Percentiles rank a stretch among this genome's conserved stretches.
Conservation (phyloP, 1,140 invertebrate genomes). For the Antheraea pernyi region DNA sequence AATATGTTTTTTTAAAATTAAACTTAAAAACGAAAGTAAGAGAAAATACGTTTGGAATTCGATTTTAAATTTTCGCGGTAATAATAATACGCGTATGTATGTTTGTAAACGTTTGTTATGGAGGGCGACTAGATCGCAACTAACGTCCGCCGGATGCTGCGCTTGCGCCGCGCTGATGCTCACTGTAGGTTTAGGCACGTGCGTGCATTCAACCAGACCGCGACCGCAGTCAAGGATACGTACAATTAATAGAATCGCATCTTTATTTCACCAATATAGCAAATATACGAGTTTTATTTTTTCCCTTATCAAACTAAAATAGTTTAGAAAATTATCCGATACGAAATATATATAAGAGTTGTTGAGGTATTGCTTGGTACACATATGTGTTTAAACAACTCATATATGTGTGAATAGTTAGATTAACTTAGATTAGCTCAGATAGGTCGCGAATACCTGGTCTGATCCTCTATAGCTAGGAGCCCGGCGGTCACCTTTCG, state of each 20-base stretch:
- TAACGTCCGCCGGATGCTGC: conserved; percentile 9
- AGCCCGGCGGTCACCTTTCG: too few relatives aligned
- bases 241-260: not conserved
- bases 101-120: conserved; percentile 18
- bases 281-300: not conserved
- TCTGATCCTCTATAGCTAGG: too few relatives aligned
- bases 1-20: too few relatives aligned
- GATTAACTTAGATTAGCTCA: too few relatives aligned
- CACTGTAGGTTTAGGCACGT: not conserved
- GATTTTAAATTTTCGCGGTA: not conserved
- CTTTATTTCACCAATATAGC: not conserved
- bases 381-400: too few relatives aligned
- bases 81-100: not conserved
- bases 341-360: too few relatives aligned
- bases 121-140: conserved; percentile 28
- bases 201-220: not conserved
- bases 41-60: not conserved
- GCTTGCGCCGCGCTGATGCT: not conserved
- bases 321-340: too few relatives aligned
- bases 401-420: too few relatives aligned
- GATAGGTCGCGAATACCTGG: too few relatives aligned
- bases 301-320: too few relatives aligned
- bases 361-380: too few relatives aligned
- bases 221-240: not conserved
- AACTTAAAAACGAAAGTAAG: not conserved